A percentile compares a stretch with the other conserved stretches of the same genome.
phyloP scores from a whole-genome alignment of 1,140 invertebrate species.

The Aphis craccivora region DNA sequence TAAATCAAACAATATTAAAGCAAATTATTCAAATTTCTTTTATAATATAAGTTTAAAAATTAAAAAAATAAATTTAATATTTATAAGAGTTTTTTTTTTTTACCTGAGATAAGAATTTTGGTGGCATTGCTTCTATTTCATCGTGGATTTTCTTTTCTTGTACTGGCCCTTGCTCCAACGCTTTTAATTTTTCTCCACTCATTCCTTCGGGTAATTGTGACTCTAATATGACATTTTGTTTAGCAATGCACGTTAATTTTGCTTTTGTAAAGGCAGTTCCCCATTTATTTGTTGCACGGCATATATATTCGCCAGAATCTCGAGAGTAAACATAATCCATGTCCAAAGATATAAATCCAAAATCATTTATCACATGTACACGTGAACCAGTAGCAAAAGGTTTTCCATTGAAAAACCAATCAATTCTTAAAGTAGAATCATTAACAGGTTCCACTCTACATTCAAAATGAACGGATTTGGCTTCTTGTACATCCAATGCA shows the following conservation, averaged over 20 bases:
- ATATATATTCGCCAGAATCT: constrained; percentile 87
- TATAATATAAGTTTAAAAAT: neutral
- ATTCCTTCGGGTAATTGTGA: constrained; percentile 92
- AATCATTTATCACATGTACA: constrained; percentile 90
- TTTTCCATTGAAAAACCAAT: constrained; percentile 93
- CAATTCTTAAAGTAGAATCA: constrained; percentile 87
- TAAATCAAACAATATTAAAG: neutral
- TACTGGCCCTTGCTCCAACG: constrained; percentile 86
- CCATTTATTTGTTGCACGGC: constrained; percentile 85
- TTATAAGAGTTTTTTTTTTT: neutral
- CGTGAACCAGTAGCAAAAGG: constrained; percentile 87
- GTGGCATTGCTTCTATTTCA: constrained; percentile 74
- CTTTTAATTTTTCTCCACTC: constrained; percentile 89
- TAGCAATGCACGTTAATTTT: constrained; percentile 81
- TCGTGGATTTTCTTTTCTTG: constrained; percentile 74
- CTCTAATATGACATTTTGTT: constrained; percentile 85
- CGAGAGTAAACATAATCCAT: constrained; percentile 85
- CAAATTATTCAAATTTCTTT: neutral
- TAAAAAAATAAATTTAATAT: neutral
- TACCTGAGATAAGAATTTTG: constrained; percentile 82
- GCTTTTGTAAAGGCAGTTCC: constrained; percentile 84
- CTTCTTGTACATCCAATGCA: constrained; percentile 80
- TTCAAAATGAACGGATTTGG: constrained; percentile 88
- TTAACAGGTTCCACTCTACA: constrained; percentile 87
- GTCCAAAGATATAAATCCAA: constrained; percentile 89